A percentile compares a stretch with the other conserved stretches of the same genome.
phyloP scores from a whole-genome alignment of 2,888 invertebrate genomes.

The Drosophila anomelani region DNA sequence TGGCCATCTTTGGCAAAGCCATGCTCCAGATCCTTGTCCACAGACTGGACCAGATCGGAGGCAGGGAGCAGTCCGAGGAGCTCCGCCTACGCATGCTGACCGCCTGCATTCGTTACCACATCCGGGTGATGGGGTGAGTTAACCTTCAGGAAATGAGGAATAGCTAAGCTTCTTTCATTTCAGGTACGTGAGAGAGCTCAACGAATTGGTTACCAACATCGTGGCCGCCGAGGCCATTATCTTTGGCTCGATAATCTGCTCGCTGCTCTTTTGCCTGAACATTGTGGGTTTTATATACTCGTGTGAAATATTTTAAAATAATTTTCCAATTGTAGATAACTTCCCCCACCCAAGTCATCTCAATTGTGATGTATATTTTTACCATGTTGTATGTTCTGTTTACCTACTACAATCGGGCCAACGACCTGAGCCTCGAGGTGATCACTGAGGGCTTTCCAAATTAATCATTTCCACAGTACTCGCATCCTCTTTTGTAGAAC shows the following conservation, averaged over 20 bases:
- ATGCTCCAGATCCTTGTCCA: slow-evolving; percentile 73
- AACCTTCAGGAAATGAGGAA: background rate
- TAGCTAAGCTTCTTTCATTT: slow-evolving; percentile 5
- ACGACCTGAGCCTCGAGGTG: slow-evolving; percentile 81
- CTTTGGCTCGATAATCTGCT: slow-evolving; percentile 75
- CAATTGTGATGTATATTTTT: slow-evolving; percentile 77
- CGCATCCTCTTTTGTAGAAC: slow-evolving; percentile 61
- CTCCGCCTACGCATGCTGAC: slow-evolving; percentile 57
- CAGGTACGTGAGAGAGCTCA: slow-evolving; percentile 77
- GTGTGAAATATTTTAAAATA: background rate
- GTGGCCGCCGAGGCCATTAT: slow-evolving; percentile 77
- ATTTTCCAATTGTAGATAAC: slow-evolving; percentile 19
- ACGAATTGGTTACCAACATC: slow-evolving; percentile 76
- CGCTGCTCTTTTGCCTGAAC: slow-evolving; percentile 79
- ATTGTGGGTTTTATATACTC: slow-evolving; percentile 55
- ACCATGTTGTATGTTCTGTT: slow-evolving; percentile 82
- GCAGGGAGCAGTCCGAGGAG: slow-evolving; percentile 44
- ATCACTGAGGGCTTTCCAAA: background rate
- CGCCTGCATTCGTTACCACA: slow-evolving; percentile 68
- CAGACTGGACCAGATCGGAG: slow-evolving; percentile 58
- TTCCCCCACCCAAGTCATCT: slow-evolving; percentile 51
- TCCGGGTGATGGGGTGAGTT: slow-evolving; percentile 56
- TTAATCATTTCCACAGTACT: too few species aligned
- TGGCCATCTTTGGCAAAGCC: slow-evolving; percentile 79
- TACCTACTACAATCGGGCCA: slow-evolving; percentile 83